These are phyloP conservation scores for Sinelater perroti DNA, from an alignment of 2,888 invertebrate genomes.

Conservation along the genomic window DNA sequence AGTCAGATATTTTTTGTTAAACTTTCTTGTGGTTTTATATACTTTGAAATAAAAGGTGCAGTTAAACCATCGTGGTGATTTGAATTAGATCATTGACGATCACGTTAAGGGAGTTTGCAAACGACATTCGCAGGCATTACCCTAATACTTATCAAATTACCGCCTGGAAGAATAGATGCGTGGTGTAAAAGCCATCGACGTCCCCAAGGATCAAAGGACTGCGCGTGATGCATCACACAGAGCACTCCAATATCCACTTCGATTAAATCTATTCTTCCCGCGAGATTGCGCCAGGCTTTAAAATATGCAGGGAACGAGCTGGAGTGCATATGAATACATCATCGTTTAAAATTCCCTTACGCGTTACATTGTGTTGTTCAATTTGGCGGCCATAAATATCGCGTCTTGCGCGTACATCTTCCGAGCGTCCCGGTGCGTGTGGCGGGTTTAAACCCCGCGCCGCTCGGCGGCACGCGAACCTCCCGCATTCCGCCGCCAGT, in stretches of 20 bases:
- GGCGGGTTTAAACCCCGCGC: too few relatives aligned
- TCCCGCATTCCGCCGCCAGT: not conserved
- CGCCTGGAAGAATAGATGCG: slow-evolving; percentile 16
- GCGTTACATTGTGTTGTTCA: slow-evolving; percentile 36
- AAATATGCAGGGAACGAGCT: slow-evolving; percentile 45
- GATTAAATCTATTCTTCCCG: slow-evolving; percentile 55
- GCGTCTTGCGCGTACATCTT: too few relatives aligned
- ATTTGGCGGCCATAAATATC: slow-evolving; percentile 36
- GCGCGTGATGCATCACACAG: slow-evolving; percentile 53
- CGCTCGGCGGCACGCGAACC: too few relatives aligned
- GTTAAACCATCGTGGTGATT: too few relatives aligned
- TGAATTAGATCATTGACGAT: too few relatives aligned
- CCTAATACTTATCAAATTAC: slow-evolving; percentile 12
- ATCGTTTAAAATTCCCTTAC: slow-evolving; percentile 38
- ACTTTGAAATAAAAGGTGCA: too few relatives aligned
- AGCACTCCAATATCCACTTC: slow-evolving; percentile 53
- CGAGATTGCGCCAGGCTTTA: slow-evolving; percentile 48
- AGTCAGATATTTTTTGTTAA: too few relatives aligned
- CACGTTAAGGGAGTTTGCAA: too few relatives aligned
- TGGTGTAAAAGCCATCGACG: slow-evolving; percentile 42
- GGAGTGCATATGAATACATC: slow-evolving; percentile 46
- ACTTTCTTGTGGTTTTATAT: too few relatives aligned
- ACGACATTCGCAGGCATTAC: slow-evolving; percentile 3
- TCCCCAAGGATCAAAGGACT: slow-evolving; percentile 50
- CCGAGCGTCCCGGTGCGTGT: slow-evolving; percentile 3